phyloP scores from a whole-genome alignment of 1,140 invertebrate species.

The Arion vulgaris region DNA sequence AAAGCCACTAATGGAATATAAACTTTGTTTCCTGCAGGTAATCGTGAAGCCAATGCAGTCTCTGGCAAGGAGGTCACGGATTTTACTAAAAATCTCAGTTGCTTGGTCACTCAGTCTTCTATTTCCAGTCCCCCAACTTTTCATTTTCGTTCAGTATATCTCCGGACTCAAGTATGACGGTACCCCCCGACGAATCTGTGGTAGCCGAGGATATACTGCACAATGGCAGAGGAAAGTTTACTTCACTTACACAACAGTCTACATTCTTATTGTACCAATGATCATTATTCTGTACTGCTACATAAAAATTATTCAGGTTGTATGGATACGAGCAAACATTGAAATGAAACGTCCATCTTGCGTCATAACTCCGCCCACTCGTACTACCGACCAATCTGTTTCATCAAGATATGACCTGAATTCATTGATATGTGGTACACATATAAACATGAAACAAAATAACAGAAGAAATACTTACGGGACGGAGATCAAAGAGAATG shows the following conservation, averaged over 20 bases:
- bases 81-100: slow-evolving; percentile 65
- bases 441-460: background rate
- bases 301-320: slow-evolving; percentile 70
- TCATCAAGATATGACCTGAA: background rate
- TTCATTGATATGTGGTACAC: background rate
- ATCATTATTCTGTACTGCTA: slow-evolving; percentile 73
- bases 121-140: slow-evolving; percentile 72
- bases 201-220: slow-evolving; percentile 72
- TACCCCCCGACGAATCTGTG: slow-evolving; percentile 60
- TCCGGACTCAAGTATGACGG: slow-evolving; percentile 53
- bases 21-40: slow-evolving; percentile 43
- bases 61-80: slow-evolving; percentile 55
- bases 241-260: slow-evolving; percentile 72
- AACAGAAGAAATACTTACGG: too few species aligned
- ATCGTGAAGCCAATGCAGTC: slow-evolving; percentile 68
- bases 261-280: slow-evolving; percentile 72
- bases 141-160: slow-evolving; percentile 70
- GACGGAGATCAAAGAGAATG: background rate
- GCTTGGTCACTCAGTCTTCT: slow-evolving; percentile 74
- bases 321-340: slow-evolving; percentile 64
- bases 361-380: background rate
- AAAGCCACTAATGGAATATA: too few species aligned
- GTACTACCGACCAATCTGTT: background rate
- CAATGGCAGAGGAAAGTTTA: slow-evolving; percentile 74
- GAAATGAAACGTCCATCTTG: background rate